Percentiles rank a stretch among this genome's conserved stretches.
Conservation (phyloP, 2,888 invertebrate species). For the Darwinula stevensoni region DNA sequence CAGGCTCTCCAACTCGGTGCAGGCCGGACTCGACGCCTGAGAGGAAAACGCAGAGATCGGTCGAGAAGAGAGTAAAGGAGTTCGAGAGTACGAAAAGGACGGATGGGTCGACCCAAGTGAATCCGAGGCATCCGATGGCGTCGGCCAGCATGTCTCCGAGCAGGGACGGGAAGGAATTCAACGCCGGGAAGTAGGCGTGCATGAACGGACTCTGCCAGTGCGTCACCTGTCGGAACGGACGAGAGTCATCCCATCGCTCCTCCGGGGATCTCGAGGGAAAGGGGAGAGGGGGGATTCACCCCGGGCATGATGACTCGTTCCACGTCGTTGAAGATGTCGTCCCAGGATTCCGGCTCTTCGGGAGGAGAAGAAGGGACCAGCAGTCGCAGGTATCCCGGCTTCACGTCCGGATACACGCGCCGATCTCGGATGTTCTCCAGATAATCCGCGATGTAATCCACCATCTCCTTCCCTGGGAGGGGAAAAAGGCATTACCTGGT, state of each 20-base stretch:
- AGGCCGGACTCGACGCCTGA: slow-evolving; percentile 85
- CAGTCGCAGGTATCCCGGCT: slow-evolving; percentile 72
- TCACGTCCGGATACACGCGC: slow-evolving; percentile 70
- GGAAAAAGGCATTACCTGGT: no score
- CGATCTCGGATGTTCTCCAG: slow-evolving; percentile 61
- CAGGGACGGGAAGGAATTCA: slow-evolving; percentile 74
- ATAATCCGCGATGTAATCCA: slow-evolving; percentile 94
- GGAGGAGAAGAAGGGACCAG: slow-evolving; percentile 66
- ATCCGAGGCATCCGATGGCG: slow-evolving; percentile 73
- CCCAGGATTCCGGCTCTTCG: slow-evolving; percentile 55
- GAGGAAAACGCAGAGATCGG: slow-evolving; percentile 9
- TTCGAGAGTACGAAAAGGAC: no score
- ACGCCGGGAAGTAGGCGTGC: slow-evolving; percentile 92
- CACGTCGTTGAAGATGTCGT: slow-evolving; percentile 67
- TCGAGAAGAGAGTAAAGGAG: slow-evolving; percentile 2
- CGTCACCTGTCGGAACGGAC: slow-evolving; percentile 29
- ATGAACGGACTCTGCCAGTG: slow-evolving; percentile 96
- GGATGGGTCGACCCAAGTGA: slow-evolving; percentile 57
- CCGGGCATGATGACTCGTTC: slow-evolving; percentile 83
- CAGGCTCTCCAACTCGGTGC: slow-evolving; percentile 86
- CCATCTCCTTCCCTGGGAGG: slow-evolving; percentile 92
- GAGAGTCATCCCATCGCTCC: no score
- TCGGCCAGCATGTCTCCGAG: slow-evolving; percentile 88
- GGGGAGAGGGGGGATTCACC: no score
- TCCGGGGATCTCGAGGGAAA: no score